phyloP scores from a whole-genome alignment of 2,797 vertebrate genomes.

The Natrix natrix region DNA sequence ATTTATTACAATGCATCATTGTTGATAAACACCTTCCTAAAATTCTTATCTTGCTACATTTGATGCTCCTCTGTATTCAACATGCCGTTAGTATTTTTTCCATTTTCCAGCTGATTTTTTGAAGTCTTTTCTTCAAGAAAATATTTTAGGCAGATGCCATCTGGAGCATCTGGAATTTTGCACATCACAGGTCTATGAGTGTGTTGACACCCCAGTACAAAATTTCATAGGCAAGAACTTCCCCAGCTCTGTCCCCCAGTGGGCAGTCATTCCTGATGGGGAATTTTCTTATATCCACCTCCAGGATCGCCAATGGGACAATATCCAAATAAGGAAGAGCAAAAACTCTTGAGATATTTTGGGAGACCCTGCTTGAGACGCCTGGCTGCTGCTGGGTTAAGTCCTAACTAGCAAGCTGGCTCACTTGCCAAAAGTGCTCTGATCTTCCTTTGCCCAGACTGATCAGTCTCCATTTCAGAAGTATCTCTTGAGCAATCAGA shows the following conservation, averaged over 20 bases:
- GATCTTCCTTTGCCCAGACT: background rate
- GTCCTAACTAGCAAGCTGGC: background rate
- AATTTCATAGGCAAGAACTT: background rate
- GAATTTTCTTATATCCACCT: background rate
- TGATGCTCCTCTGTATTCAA: background rate
- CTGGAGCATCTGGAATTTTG: background rate
- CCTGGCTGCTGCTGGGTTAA: background rate
- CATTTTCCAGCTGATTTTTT: background rate
- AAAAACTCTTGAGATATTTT: background rate
- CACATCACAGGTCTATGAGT: background rate
- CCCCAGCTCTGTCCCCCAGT: background rate
- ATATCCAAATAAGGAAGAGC: background rate
- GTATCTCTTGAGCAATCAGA: background rate
- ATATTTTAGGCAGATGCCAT: background rate
- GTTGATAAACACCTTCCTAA: background rate
- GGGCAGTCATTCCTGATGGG: background rate
- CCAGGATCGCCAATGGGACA: background rate
- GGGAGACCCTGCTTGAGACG: background rate
- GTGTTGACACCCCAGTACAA: background rate
- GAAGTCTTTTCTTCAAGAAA: background rate
- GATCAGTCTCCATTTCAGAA: background rate
- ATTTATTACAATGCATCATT: background rate
- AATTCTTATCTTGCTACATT: background rate
- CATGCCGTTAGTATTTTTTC: background rate
- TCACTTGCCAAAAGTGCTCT: background rate